Percentiles rank a stretch among this genome's conserved stretches.
Evolutionary conservation across 2,888 invertebrate species (phyloP).

Genomic region (Volucella bombylans): DNA sequence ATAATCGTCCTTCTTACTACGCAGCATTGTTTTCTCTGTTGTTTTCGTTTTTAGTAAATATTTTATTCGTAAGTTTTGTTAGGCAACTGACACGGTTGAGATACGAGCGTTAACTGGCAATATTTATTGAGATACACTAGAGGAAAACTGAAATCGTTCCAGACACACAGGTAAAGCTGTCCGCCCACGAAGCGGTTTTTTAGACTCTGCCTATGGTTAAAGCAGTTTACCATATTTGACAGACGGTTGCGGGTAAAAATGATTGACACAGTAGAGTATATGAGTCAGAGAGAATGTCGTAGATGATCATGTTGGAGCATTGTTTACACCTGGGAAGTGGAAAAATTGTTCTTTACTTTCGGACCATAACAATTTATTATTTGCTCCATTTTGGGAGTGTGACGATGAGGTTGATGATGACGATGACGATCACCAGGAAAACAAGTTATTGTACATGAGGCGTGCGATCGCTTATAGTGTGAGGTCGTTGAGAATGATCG

Average conservation of each 20-base stretch:
- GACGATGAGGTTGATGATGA: background rate
- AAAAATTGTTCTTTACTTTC: slow-evolving; percentile 19
- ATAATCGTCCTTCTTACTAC: slow-evolving; percentile 79
- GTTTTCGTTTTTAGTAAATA: slow-evolving; percentile 21
- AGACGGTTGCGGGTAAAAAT: slow-evolving; percentile 12
- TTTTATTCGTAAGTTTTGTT: slow-evolving; percentile 38
- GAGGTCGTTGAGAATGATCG: slow-evolving; percentile 25
- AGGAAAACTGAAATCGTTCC: slow-evolving; percentile 21
- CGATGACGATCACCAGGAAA: slow-evolving; percentile 62
- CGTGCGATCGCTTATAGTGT: background rate
- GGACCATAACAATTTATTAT: slow-evolving; percentile 41
- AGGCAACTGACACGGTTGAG: slow-evolving; percentile 64
- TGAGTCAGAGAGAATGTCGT: slow-evolving; percentile 36
- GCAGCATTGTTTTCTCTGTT: slow-evolving; percentile 77
- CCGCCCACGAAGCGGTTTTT: slow-evolving; percentile 65
- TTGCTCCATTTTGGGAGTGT: slow-evolving; percentile 31
- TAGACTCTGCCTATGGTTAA: slow-evolving; percentile 31
- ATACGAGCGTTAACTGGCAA: slow-evolving; percentile 66
- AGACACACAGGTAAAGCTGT: slow-evolving; percentile 41
- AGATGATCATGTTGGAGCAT: slow-evolving; percentile 1
- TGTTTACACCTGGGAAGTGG: slow-evolving; percentile 48
- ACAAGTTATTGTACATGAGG: slow-evolving; percentile 37
- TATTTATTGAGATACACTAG: slow-evolving; percentile 61
- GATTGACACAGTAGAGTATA: slow-evolving; percentile 25
- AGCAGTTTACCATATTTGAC: slow-evolving; percentile 58